Percentiles rank a stretch among this genome's conserved stretches.
Conservation (phyloP, 2,888 invertebrate genomes). For the Lysandra bellargus region DNA sequence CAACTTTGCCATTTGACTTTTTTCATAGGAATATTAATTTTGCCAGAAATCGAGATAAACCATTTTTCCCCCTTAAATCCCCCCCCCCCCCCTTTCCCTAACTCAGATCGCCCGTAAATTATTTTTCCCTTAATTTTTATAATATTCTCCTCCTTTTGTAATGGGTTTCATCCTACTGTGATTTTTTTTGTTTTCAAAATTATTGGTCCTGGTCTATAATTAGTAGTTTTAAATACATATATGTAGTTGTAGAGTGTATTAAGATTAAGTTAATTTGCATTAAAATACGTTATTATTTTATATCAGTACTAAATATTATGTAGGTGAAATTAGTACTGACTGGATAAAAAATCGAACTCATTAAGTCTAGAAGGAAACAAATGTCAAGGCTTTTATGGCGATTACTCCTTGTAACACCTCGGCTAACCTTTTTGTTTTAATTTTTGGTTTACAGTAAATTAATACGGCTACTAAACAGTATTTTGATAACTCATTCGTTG, state of each 20-base stretch:
- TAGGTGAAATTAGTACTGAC: not conserved
- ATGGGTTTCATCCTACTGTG: too few relatives aligned
- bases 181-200: too few relatives aligned
- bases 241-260: not conserved
- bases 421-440: not conserved
- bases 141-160: too few relatives aligned
- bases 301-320: slow-evolving; percentile 15
- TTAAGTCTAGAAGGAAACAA: slow-evolving; percentile 15
- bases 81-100: too few relatives aligned
- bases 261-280: not conserved
- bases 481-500: not conserved
- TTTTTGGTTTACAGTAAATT: not conserved
- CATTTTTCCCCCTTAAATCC: too few relatives aligned
- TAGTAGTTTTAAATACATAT: too few relatives aligned
- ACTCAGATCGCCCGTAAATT: too few relatives aligned
- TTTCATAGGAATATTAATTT: too few relatives aligned
- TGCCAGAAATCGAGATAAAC: too few relatives aligned
- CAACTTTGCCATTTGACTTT: too few relatives aligned
- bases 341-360: slow-evolving; percentile 15
- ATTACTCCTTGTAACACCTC: slow-evolving; percentile 18
- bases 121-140: too few relatives aligned
- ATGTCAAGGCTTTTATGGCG: slow-evolving; percentile 23
- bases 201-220: too few relatives aligned
- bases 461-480: not conserved
- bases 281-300: not conserved